phyloP scores from a whole-genome alignment of 2,113 vertebrate genomes.

The Thunnus thynnus region DNA sequence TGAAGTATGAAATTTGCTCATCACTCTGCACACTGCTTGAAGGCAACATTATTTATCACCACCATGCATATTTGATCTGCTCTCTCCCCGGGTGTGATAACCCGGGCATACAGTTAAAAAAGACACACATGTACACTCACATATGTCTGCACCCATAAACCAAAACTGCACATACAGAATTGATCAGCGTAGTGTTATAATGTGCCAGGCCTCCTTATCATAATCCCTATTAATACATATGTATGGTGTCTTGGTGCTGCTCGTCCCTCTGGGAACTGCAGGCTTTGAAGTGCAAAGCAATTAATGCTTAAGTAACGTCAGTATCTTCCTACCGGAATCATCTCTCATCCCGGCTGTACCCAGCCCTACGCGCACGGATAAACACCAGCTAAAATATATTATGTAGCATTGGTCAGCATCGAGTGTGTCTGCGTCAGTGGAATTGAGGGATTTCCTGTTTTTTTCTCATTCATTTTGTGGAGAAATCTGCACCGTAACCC shows the following conservation, averaged over 20 bases:
- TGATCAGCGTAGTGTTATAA: conserved; percentile 64
- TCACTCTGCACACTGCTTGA: conserved; percentile 43
- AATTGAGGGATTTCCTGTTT: conserved; percentile 3
- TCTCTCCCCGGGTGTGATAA: conserved; percentile 32
- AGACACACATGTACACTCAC: conserved; percentile 15
- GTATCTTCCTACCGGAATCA: conserved; percentile 50
- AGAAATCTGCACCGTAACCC: not conserved
- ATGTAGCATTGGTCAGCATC: conserved; percentile 18
- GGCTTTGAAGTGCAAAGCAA: conserved; percentile 83
- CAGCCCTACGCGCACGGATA: conserved; percentile 13
- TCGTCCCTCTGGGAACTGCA: conserved; percentile 61
- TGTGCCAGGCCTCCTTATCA: conserved; percentile 57
- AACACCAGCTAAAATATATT: conserved; percentile 29
- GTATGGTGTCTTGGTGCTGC: conserved; percentile 53
- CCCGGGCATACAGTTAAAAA: conserved; percentile 9
- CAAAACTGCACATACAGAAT: conserved; percentile 38
- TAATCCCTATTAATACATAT: conserved; percentile 76
- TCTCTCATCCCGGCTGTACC: conserved; percentile 16
- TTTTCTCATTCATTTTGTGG: not conserved
- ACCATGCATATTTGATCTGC: conserved; percentile 66
- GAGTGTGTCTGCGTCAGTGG: not conserved
- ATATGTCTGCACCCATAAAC: not conserved
- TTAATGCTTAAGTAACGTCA: conserved; percentile 76
- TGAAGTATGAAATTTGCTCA: conserved; percentile 51
- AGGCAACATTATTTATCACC: conserved; percentile 55